Base-by-base conservation (phyloP, 2,113 vertebrate species). In the Chitala chitala region DNA sequence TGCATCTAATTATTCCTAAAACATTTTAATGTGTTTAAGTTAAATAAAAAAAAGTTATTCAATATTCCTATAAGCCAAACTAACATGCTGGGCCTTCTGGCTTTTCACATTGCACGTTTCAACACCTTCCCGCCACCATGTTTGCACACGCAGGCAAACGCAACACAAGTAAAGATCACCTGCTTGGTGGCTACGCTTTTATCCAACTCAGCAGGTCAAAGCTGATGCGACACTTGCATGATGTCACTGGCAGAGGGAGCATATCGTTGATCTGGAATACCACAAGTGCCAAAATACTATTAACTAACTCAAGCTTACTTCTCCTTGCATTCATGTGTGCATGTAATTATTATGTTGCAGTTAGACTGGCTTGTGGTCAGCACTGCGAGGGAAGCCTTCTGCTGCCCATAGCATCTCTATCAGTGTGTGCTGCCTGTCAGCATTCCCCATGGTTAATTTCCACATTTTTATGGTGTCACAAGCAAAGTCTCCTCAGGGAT, bases 231-330 rank as follows among this genome's bases (percentile, higher is more conserved):
- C 74, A 86, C 81, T 76, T 87, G 86, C 26, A 40, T 80, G 75
- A 72, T 68, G 78, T 82, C 81, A 61, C 83, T 77, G 86, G 83
- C 77, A 58, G 78, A 82, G 79, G 84, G 82, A 85, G 72, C 76
- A 70, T 86, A 78, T 33, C 78, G 80, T 75, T 81, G 38, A 90
- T 92, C 91, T 89, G 89, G 85, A 91, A 90, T 84, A 79, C 87
- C 88, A 85, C 85, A 87, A 86, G 84, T 83, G 86, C 85, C 78
- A 78, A 75, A 61, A 63, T 29, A 63, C 58, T 63, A 51, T 48
- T 73, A 53, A 46, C 72, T 64, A 40, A 63, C 42, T 64, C 9
- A 24, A 24, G 31, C 22, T 69, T 29, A 17, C 3, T 26, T 42
- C 22, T 24, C 22, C 50, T 69, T 69, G 4, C 24, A 46, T 48